Base-by-base conservation (phyloP, 2,113 vertebrate genomes). In the Condylura cristata region DNA sequence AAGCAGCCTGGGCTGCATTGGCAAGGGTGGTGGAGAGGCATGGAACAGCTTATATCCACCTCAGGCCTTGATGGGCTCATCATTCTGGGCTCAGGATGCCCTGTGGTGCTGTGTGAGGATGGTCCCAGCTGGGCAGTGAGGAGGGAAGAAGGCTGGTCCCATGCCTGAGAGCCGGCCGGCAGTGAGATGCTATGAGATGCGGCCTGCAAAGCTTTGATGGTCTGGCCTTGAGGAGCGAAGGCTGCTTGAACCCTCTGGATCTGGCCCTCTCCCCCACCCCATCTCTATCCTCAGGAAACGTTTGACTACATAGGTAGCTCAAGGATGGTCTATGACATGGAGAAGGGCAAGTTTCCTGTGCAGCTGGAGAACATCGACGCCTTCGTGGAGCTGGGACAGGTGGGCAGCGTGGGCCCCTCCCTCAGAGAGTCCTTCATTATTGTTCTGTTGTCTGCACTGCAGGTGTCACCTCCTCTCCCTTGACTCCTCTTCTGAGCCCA, bases 301-400 rank as follows among this genome's bases (percentile, higher is more conserved):
- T 99, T 99, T 37, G 99, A 99, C 97, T 99, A 99, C 98, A 99
- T 99, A 4, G 99, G 99, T 97, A 99, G 99, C 88, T 99, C 99
- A 0, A 98, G 98, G 30, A 99, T 99, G 99, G 99, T 98, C 3
- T 99, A 98, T 0, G 98, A 99, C 12, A 99, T 99, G 98, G 97
- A 98, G 37, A 97, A 96, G 3, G 97, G 97, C 32, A 98, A 97
- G 17, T 99, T 99, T 39, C 98, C 98, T 0, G 61, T 99, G 56
- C 75, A 66, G 2, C 80, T 99, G 56, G 97, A 97, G 7, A 99
- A 98, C 95, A 96, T 99, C 2, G 94, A 98, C 3, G 96, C 97
- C 0, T 98, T 99, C 7, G 91, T 99, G 93, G 98, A 99, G 90
- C 74, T 99, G 75, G 98, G 97, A 41, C 98, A 99, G 98, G 98